phyloP scores from a whole-genome alignment of 2,888 invertebrate species.

The Allophyes oxyacanthae region DNA sequence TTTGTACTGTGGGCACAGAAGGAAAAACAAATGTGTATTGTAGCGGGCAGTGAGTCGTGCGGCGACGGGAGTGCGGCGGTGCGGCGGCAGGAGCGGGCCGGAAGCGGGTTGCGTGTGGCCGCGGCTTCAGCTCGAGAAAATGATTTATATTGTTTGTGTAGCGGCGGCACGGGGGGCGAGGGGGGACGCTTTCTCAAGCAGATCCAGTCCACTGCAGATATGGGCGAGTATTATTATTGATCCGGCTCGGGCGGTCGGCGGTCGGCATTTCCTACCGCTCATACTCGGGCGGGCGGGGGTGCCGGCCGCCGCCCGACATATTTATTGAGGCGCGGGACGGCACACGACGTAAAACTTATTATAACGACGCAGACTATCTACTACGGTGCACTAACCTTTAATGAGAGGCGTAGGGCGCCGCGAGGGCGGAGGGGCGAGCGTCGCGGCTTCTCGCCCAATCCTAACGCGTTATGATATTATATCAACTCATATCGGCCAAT shows the following conservation, averaged over 20 bases:
- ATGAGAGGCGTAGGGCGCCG: slow-evolving; percentile 71
- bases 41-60: slow-evolving; percentile 32
- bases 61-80: slow-evolving; percentile 23
- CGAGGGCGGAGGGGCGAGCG: slow-evolving; percentile 72
- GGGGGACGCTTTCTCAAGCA: slow-evolving; percentile 84
- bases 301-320: slow-evolving; percentile 76
- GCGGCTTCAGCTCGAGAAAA: slow-evolving; percentile 81
- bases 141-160: slow-evolving; percentile 89
- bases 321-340: slow-evolving; percentile 82
- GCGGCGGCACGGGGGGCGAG: slow-evolving; percentile 66
- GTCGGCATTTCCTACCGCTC: slow-evolving; percentile 86
- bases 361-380: slow-evolving; percentile 75
- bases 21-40: slow-evolving; percentile 22
- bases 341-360: slow-evolving; percentile 82
- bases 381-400: slow-evolving; percentile 83
- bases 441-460: slow-evolving; percentile 85
- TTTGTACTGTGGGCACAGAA: slow-evolving; percentile 15
- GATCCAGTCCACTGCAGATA: slow-evolving; percentile 89
- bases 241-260: slow-evolving; percentile 82
- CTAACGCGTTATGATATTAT: slow-evolving; percentile 90
- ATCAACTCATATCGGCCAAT: slow-evolving; percentile 89
- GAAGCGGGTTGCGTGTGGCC: slow-evolving; percentile 72
- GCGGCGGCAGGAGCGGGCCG: slow-evolving; percentile 47
- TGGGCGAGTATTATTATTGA: slow-evolving; percentile 89
- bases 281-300: slow-evolving; percentile 78